These are phyloP conservation scores for Micoletzkya japonica DNA, from an alignment of 2,888 invertebrate genomes.

Conservation along the genomic window DNA sequence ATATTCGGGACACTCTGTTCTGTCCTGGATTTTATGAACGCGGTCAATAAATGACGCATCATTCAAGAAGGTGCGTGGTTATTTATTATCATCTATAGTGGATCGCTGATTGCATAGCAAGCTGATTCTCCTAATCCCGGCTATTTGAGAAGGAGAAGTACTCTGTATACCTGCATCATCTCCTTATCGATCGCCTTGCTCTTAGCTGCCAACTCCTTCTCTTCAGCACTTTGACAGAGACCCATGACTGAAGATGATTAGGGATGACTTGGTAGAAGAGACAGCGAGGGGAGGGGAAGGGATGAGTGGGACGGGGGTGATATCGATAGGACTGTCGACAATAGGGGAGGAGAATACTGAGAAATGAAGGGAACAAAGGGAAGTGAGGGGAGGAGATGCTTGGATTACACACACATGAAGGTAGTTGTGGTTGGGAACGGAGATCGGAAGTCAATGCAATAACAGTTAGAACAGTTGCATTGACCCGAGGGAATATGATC, in stretches of 20 bases:
- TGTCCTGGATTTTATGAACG: too few relatives aligned
- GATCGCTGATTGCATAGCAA: too few relatives aligned
- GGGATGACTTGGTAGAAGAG: neutral
- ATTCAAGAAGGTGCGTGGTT: too few relatives aligned
- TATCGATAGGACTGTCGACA: neutral
- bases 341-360: neutral
- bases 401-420: neutral
- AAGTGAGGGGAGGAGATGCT: neutral
- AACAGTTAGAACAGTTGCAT: too few relatives aligned
- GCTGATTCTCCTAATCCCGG: too few relatives aligned
- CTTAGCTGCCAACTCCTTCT: slow-evolving; percentile 56
- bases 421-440: slow-evolving; percentile 8
- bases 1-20: too few relatives aligned
- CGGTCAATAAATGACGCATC: too few relatives aligned
- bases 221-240: slow-evolving; percentile 59
- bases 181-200: slow-evolving; percentile 61
- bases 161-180: slow-evolving; percentile 48
- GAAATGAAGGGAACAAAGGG: neutral
- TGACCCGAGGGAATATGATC: too few relatives aligned
- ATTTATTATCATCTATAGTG: too few relatives aligned
- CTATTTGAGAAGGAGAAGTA: too few relatives aligned
- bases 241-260: slow-evolving; percentile 50
- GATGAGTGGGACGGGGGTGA: neutral
- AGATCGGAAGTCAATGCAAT: too few relatives aligned
- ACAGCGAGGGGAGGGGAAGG: slow-evolving; percentile 6